A percentile compares a stretch with the other conserved stretches of the same genome.
Evolutionary conservation across 2,888 invertebrate genomes (phyloP).

Genomic region (Stenurella melanura): DNA sequence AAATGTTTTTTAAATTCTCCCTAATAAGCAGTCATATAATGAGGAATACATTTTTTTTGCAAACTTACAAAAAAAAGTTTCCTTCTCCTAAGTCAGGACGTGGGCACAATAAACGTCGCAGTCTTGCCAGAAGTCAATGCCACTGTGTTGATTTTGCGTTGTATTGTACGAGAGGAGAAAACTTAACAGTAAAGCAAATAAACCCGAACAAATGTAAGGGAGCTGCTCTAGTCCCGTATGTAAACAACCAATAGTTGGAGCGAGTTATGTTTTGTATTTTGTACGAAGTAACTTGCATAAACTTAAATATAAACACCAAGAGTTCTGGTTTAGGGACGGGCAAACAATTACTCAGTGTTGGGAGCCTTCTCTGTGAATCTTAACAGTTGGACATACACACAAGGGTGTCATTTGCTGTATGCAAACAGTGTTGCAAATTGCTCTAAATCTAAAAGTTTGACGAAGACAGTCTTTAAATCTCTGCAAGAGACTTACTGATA

Average conservation of each 20-base stretch:
- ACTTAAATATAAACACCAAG: conserved; percentile 23
- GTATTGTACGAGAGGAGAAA: conserved; percentile 12
- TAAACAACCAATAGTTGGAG: conserved; percentile 14
- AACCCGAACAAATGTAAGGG: conserved; percentile 17
- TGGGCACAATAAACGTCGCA: neutral
- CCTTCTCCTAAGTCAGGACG: no score
- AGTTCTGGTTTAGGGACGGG: neutral
- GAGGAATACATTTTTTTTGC: no score
- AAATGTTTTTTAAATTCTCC: no score
- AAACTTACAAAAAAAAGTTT: no score
- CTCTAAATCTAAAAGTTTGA: no score
- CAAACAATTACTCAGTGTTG: neutral
- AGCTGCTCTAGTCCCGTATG: conserved; percentile 11
- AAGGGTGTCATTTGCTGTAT: no score
- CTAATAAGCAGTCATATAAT: no score
- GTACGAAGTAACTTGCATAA: neutral
- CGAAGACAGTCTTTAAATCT: no score
- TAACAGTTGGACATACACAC: neutral
- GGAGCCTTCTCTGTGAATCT: conserved; percentile 5
- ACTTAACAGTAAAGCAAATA: conserved; percentile 15
- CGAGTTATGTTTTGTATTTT: conserved; percentile 9
- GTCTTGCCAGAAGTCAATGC: conserved; percentile 1
- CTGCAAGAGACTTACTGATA: no score
- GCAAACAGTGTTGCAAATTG: no score
- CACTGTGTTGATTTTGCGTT: conserved; percentile 7